Evolutionary conservation across 1,140 invertebrate species (phyloP).

Genomic region (Camponotus floridanus): DNA sequence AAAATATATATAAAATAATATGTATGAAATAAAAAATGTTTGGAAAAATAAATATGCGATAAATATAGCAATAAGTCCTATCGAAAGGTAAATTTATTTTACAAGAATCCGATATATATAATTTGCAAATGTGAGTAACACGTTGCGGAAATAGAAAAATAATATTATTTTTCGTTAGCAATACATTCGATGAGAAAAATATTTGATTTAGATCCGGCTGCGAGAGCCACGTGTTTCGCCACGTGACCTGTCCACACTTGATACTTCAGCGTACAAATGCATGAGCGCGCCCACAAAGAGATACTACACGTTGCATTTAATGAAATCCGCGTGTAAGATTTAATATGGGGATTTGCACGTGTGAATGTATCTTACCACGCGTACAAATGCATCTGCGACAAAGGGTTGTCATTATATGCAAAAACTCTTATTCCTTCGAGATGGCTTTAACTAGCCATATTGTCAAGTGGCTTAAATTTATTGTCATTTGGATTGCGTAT

Average conservation of each 20-base stretch:
- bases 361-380: conserved; percentile 38
- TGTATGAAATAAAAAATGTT: neutral
- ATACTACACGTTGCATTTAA: conserved; percentile 42
- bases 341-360: conserved; percentile 13
- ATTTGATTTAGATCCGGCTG: conserved; percentile 45
- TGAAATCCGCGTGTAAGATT: conserved; percentile 38
- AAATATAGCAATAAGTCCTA: neutral
- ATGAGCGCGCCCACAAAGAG: conserved; percentile 61
- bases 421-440: conserved; percentile 58
- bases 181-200: conserved; percentile 73
- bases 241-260: conserved; percentile 74
- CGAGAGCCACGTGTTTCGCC: conserved; percentile 77
- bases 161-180: conserved; percentile 76
- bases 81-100: neutral
- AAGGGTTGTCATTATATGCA: conserved; percentile 72
- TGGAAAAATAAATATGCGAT: no score
- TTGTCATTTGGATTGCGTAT: conserved; percentile 77
- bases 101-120: neutral
- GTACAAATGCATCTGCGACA: conserved; percentile 36
- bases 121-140: neutral
- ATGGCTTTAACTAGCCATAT: conserved; percentile 79
- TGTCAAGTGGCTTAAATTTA: conserved; percentile 81
- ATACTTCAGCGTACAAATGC: conserved; percentile 41
- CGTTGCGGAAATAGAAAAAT: conserved; percentile 73
- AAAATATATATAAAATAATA: neutral